phyloP scores from a whole-genome alignment of 2,888 invertebrate species.

The Ametastegia equiseti region DNA sequence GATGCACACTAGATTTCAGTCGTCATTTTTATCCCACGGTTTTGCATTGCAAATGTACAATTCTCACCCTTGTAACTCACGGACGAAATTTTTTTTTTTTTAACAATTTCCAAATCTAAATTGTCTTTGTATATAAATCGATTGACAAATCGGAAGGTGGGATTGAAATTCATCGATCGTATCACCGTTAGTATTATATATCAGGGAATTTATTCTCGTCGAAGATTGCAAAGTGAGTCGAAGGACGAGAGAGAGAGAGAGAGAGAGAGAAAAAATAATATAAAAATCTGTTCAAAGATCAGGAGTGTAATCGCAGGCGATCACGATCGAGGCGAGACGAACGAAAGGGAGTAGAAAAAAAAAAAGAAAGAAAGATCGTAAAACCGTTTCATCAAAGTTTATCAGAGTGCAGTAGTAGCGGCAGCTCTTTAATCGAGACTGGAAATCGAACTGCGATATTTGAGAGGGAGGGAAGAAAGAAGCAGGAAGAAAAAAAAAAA shows the following conservation, averaged over 20 bases:
- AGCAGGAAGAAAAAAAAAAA: not conserved
- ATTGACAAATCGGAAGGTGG: too few relatives aligned
- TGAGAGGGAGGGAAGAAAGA: not conserved
- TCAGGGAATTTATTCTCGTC: not conserved
- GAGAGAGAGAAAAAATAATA: too few relatives aligned
- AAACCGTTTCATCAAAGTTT: conserved; percentile 39
- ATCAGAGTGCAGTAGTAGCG: conserved; percentile 18
- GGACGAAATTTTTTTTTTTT: too few relatives aligned
- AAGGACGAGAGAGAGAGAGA: too few relatives aligned
- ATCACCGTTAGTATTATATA: not conserved
- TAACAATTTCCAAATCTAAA: too few relatives aligned
- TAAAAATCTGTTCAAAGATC: not conserved
- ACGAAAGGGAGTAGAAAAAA: too few relatives aligned
- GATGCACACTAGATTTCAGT: not conserved
- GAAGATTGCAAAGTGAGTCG: too few relatives aligned
- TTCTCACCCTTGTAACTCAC: too few relatives aligned
- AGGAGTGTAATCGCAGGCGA: conserved; percentile 15
- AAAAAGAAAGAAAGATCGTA: too few relatives aligned
- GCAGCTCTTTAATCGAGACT: conserved; percentile 2
- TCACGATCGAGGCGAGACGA: too few relatives aligned
- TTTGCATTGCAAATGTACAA: too few relatives aligned
- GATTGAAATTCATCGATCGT: not conserved
- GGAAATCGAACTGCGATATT: not conserved
- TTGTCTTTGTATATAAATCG: too few relatives aligned
- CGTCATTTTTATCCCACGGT: not conserved